Evolutionary conservation across 2,113 vertebrate species (phyloP).

Genomic region (Pseudonaja textilis): DNA sequence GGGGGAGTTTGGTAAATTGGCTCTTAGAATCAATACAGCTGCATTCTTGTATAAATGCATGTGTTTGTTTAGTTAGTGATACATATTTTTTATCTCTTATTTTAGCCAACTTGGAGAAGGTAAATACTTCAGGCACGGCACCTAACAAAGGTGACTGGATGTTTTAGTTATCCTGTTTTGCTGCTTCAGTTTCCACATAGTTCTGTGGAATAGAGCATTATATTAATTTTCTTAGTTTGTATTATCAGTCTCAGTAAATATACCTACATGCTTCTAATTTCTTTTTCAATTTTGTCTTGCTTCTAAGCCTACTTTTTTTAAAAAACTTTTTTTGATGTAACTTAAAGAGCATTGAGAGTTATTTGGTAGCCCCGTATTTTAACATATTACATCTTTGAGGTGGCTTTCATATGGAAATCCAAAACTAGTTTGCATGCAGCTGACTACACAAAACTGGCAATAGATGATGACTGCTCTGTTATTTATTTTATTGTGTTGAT

Average conservation of each 20-base stretch:
- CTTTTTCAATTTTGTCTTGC: not conserved
- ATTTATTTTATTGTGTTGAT: not conserved
- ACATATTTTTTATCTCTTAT: slow-evolving; percentile 44
- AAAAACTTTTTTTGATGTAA: not conserved
- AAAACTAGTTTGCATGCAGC: not conserved
- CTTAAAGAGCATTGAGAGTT: not conserved
- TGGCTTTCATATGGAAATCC: not conserved
- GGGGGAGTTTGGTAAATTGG: not conserved
- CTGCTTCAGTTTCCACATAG: slow-evolving; percentile 20
- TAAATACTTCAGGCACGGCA: slow-evolving; percentile 40
- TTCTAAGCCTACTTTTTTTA: not conserved
- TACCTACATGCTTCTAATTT: not conserved
- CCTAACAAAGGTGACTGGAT: slow-evolving; percentile 51
- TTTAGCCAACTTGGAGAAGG: slow-evolving; percentile 43
- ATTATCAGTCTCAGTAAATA: slow-evolving; percentile 7
- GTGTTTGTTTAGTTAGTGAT: slow-evolving; percentile 25
- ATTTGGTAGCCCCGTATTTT: not conserved
- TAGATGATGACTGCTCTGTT: not conserved
- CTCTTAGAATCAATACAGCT: not conserved
- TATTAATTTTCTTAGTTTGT: slow-evolving; percentile 1
- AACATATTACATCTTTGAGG: not conserved
- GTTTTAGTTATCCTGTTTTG: slow-evolving; percentile 20
- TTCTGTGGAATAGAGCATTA: slow-evolving; percentile 12
- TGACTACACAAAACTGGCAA: not conserved
- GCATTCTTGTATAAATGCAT: not conserved